A percentile compares a stretch with the other conserved stretches of the same genome.
phyloP scores from a whole-genome alignment of 2,113 vertebrate species.

The Sitta europaea region DNA sequence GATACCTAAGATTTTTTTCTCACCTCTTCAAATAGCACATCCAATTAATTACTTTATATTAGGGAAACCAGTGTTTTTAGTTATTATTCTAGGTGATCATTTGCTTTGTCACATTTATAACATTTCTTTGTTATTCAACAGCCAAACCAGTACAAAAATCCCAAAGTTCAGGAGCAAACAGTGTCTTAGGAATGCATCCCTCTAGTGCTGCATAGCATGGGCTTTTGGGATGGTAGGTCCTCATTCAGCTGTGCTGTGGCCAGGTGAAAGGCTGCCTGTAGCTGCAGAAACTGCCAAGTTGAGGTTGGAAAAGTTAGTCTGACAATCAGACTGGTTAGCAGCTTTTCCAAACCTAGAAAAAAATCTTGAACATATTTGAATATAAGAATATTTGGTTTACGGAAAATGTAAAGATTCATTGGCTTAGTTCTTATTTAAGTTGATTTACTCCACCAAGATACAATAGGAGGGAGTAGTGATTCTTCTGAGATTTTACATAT shows the following conservation, averaged over 20 bases:
- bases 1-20: background rate
- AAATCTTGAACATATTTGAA: background rate
- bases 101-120: background rate
- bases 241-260: background rate
- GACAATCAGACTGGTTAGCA: background rate
- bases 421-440: background rate
- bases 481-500: background rate
- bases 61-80: background rate
- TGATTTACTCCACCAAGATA: background rate
- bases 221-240: background rate
- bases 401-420: background rate
- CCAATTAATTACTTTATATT: background rate
- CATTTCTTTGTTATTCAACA: background rate
- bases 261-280: background rate
- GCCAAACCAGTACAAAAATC: background rate
- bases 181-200: background rate
- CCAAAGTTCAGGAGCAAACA: accelerated
- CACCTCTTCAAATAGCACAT: constrained; percentile 23
- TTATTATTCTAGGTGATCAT: background rate
- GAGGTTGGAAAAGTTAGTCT: background rate
- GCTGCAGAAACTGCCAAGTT: background rate
- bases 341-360: background rate
- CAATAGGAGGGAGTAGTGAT: background rate
- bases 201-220: background rate
- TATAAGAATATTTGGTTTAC: background rate